phyloP scores from a whole-genome alignment of 2,113 vertebrate species.

The Oreochromis aureus region DNA sequence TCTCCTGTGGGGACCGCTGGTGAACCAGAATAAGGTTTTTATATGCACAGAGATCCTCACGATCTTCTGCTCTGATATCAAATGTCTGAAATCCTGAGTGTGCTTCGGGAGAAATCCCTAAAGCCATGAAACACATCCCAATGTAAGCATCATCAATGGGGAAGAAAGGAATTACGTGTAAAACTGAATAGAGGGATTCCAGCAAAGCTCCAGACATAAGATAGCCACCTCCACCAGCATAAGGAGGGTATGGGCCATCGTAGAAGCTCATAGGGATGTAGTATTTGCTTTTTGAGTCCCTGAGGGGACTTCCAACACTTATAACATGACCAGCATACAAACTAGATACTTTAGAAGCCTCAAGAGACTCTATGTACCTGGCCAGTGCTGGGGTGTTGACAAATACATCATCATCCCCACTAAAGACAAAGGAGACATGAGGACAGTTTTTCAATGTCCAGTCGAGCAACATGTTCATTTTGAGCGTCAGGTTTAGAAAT shows the following conservation, averaged over 20 bases:
- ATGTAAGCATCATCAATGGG: constrained; percentile 82
- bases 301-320: constrained; percentile 57
- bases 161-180: constrained; percentile 64
- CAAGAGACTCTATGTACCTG: constrained; percentile 57
- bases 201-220: constrained; percentile 61
- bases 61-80: constrained; percentile 34
- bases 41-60: constrained; percentile 75
- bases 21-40: constrained; percentile 75
- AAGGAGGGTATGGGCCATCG: constrained; percentile 62
- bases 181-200: constrained; percentile 8
- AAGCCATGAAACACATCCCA: constrained; percentile 70
- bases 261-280: constrained; percentile 73
- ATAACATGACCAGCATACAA: constrained; percentile 78
- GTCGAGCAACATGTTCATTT: constrained; percentile 66
- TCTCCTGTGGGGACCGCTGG: constrained; percentile 68
- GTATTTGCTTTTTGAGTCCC: constrained; percentile 73
- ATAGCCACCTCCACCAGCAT: constrained; percentile 77
- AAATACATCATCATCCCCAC: constrained; percentile 83
- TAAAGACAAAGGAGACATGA: constrained; percentile 65
- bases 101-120: constrained; percentile 52
- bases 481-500: constrained; percentile 71
- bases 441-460: constrained; percentile 67
- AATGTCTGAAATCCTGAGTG: constrained; percentile 72
- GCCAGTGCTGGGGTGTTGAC: constrained; percentile 73
- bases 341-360: background rate